Conservation (phyloP, 1,140 invertebrate species). For the Argopecten irradians region DNA sequence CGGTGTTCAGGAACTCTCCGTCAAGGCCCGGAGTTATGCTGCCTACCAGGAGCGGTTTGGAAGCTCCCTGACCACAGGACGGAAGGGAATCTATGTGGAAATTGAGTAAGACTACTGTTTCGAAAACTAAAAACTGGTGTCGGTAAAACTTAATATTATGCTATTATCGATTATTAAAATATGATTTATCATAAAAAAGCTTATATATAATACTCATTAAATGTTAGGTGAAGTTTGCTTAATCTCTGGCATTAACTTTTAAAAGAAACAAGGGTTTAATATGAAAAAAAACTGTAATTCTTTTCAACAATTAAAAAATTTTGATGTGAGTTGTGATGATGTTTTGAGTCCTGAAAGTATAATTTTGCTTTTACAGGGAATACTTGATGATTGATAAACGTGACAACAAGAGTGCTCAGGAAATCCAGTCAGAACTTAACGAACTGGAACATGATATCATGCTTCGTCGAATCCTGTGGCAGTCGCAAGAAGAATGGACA, state of each 20-base stretch:
- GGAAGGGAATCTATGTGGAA: slow-evolving; percentile 66
- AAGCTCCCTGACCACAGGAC: slow-evolving; percentile 68
- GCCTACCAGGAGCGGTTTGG: slow-evolving; percentile 77
- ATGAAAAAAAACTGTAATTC: too few species aligned
- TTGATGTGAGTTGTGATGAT: too few species aligned
- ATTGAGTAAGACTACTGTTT: slow-evolving; percentile 57
- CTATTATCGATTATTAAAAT: too few species aligned
- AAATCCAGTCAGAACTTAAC: slow-evolving; percentile 72
- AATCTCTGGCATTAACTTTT: too few species aligned
- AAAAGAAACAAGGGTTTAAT: too few species aligned
- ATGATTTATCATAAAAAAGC: too few species aligned
- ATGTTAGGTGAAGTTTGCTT: too few species aligned
- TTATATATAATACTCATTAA: too few species aligned
- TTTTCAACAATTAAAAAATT: too few species aligned
- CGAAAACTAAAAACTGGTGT: neutral
- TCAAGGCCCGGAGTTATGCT: slow-evolving; percentile 72
- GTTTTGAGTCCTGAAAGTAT: too few species aligned
- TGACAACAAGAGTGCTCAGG: slow-evolving; percentile 70
- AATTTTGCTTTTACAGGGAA: slow-evolving; percentile 69
- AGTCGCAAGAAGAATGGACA: slow-evolving; percentile 74
- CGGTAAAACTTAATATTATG: too few species aligned
- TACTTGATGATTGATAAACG: slow-evolving; percentile 64
- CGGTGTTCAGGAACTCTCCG: slow-evolving; percentile 69
- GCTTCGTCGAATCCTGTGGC: slow-evolving; percentile 74
- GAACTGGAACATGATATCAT: slow-evolving; percentile 76